Evolutionary conservation across 2,113 vertebrate genomes (phyloP).

Genomic region (Camelus dromedarius): DNA sequence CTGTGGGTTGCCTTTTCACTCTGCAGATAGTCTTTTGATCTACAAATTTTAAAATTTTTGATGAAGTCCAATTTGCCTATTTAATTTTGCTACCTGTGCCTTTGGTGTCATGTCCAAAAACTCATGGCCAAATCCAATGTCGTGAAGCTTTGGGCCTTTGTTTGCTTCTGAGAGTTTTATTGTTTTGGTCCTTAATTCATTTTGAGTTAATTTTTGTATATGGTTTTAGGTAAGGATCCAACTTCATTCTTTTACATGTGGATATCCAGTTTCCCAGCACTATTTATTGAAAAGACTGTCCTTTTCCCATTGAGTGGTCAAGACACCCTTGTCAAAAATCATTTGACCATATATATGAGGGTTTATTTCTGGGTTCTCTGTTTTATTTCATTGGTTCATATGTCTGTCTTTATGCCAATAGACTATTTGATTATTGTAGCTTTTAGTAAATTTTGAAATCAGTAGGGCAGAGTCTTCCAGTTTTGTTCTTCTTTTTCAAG

Average conservation of each 20-base stretch:
- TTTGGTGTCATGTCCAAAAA: not conserved
- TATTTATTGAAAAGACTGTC: not conserved
- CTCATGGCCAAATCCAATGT: not conserved
- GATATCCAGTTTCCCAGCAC: not conserved
- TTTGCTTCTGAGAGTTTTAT: not conserved
- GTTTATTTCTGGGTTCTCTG: not conserved
- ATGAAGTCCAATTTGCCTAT: not conserved
- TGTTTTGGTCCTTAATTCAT: not conserved
- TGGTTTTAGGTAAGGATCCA: not conserved
- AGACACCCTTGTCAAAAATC: not conserved
- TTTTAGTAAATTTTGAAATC: not conserved
- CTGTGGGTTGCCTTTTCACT: not conserved
- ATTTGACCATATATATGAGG: not conserved
- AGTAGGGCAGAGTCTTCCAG: not conserved
- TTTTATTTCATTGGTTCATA: not conserved
- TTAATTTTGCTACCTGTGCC: not conserved
- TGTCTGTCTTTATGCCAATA: not conserved
- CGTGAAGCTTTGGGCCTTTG: not conserved
- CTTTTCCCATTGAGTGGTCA: not conserved
- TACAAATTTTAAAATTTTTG: not conserved
- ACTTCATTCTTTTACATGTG: not conserved
- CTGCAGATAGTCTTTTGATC: not conserved
- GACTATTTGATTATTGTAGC: not conserved
- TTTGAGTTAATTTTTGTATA: not conserved
- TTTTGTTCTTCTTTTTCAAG: not conserved